phyloP scores from a whole-genome alignment of 1,140 invertebrate species.

The Aporrectodea caliginosa region DNA sequence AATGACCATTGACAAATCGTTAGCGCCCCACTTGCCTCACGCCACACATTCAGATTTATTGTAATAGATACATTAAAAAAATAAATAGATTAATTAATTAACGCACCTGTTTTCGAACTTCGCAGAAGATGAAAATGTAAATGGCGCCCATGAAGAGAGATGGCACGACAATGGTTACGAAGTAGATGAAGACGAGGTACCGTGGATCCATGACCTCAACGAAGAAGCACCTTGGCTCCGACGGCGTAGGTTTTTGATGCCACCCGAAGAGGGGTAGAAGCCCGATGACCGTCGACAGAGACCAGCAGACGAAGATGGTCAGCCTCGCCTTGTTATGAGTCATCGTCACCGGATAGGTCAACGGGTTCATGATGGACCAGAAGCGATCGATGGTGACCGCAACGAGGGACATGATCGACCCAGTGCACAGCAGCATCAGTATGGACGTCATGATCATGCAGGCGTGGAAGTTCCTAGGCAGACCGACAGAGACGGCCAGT shows the following conservation, averaged over 20 bases:
- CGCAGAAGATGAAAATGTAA: slow-evolving; percentile 81
- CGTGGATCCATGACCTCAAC: slow-evolving; percentile 80
- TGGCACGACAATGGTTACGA: slow-evolving; percentile 81
- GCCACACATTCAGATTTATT: neutral
- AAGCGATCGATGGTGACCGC: slow-evolving; percentile 86
- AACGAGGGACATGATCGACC: slow-evolving; percentile 81
- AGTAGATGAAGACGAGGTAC: slow-evolving; percentile 81
- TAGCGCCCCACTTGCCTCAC: neutral
- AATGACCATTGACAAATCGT: no score
- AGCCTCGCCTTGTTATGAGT: slow-evolving; percentile 75
- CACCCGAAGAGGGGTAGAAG: slow-evolving; percentile 82
- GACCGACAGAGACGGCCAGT: slow-evolving; percentile 69
- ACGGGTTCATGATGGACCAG: slow-evolving; percentile 84
- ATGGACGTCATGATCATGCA: slow-evolving; percentile 83
- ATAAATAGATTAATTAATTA: neutral
- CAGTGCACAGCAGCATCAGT: slow-evolving; percentile 80
- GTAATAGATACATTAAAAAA: neutral
- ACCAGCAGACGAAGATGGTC: slow-evolving; percentile 80
- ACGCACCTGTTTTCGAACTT: slow-evolving; percentile 78
- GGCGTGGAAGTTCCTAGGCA: slow-evolving; percentile 67
- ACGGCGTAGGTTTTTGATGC: slow-evolving; percentile 62
- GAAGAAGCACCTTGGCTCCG: slow-evolving; percentile 68
- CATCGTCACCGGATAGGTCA: slow-evolving; percentile 82
- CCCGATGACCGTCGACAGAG: slow-evolving; percentile 72
- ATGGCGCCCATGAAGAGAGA: slow-evolving; percentile 75